Base-by-base conservation (phyloP, 2,888 invertebrate genomes). In the Linnaemya tessellans region DNA sequence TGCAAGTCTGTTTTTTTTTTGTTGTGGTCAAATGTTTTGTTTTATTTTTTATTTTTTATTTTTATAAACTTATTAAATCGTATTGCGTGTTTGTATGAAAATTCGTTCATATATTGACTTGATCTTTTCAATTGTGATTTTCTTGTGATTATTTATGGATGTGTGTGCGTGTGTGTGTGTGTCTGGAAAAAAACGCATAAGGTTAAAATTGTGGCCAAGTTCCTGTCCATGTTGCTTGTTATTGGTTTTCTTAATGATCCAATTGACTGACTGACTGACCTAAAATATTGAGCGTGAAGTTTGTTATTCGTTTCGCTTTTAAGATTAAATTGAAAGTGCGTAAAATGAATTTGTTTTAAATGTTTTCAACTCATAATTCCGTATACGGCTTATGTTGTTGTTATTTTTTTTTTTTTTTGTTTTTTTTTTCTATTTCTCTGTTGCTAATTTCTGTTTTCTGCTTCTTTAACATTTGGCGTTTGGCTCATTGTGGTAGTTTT, bases 231-330 rank as follows among this genome's bases (percentile, higher is more conserved):
- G 86, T 13, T 86, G 86, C 43, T 65, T 8, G 56, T 51, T 83
- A 77, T 71, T 77, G 80, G 71, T 78, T 86, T 82, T 46, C 46
- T 22, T 22, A 38, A 62, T 46, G 49, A 68, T 51, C 51, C 51
- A 15, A 35, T 38, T 54, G 38, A 22, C 25, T 38, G 51, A 46
- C 49, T n/a, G 20, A 43, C n/a, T 73, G 58, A 60, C 46, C 60
- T 41, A 46, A 60, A 60, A 58, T 25, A 46, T 73, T 35, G 41
- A 60, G 60, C 73, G 54, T 71, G 58, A 58, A 71, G 20, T 73
- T 73, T 3, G 30, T 46, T 18, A 60, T 60, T 60, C 35, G 86
- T 87, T 87, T 84, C 79, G 88, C 90, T 88, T 87, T 88, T 87
- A 89, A 87, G 1, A 30, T 30, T 89, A 58, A 70, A 84, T 77